phyloP scores from a whole-genome alignment of 2,113 vertebrate species.

The Tonatia bakeri region DNA sequence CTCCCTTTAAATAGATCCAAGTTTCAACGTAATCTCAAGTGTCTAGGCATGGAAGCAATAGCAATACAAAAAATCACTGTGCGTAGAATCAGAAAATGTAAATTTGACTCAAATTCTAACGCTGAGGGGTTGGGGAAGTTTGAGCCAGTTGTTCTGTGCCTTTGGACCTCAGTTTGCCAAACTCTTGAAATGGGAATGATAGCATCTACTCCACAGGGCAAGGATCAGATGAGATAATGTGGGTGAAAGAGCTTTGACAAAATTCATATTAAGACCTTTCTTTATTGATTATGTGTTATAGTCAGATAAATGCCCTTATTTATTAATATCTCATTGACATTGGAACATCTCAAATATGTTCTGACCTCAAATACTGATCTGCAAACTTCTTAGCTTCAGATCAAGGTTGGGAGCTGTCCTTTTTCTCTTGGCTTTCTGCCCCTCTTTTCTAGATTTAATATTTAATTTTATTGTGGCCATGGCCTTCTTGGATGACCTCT shows the following conservation, averaged over 20 bases:
- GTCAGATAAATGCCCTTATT: neutral
- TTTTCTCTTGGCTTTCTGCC: neutral
- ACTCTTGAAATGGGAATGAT: neutral
- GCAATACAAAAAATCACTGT: neutral
- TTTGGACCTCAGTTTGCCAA: neutral
- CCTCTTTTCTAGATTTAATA: neutral
- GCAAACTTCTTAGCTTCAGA: neutral
- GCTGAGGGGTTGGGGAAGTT: neutral
- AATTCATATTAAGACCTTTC: neutral
- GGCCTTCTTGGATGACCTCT: neutral
- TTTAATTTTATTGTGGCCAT: slow-evolving; percentile 35
- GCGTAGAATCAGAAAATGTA: neutral
- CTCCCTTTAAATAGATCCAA: neutral
- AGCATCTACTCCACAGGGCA: neutral
- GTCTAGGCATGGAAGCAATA: neutral
- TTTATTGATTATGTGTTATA: neutral
- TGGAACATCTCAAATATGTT: neutral
- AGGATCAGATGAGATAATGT: neutral
- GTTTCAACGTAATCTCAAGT: neutral
- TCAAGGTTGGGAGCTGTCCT: neutral
- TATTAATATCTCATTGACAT: neutral
- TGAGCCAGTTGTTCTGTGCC: neutral
- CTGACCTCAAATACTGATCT: neutral
- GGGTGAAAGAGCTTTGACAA: neutral
- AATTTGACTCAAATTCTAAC: neutral